These are phyloP conservation scores for Podarcis lilfordi DNA, from an alignment of 2,797 vertebrate species.

Conservation along the genomic window DNA sequence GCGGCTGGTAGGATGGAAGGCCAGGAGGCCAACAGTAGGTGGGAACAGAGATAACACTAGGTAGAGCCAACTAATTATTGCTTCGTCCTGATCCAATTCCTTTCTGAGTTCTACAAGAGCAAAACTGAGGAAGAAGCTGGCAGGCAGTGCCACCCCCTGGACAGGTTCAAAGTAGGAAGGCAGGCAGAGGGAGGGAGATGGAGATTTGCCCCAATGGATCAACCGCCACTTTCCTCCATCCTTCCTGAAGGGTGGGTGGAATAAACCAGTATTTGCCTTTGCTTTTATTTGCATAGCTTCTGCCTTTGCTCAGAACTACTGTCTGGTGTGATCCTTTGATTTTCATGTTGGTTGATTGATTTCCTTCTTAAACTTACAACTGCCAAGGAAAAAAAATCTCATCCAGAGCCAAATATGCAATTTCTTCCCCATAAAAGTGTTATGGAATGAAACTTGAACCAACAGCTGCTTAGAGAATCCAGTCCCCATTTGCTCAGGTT, in stretches of 20 bases:
- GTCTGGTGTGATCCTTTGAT: background rate
- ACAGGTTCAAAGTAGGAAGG: too few relatives aligned
- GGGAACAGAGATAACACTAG: too few relatives aligned
- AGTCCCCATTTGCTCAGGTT: background rate
- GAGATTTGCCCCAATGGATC: too few relatives aligned
- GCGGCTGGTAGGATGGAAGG: too few relatives aligned
- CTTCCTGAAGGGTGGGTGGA: background rate
- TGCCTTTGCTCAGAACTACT: background rate
- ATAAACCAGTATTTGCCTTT: background rate
- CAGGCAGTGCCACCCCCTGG: too few relatives aligned
- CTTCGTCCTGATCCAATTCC: too few relatives aligned
- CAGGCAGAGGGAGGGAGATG: too few relatives aligned
- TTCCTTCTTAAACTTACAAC: background rate
- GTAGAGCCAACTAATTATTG: too few relatives aligned
- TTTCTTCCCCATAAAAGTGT: background rate
- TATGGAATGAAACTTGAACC: background rate
- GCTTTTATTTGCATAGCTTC: background rate
- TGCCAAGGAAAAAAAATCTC: background rate
- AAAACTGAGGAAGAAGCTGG: too few relatives aligned
- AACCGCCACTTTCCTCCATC: background rate
- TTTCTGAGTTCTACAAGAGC: too few relatives aligned
- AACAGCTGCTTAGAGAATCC: background rate
- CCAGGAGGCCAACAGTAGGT: too few relatives aligned
- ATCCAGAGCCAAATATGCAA: background rate
- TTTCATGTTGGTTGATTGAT: background rate